Evolutionary conservation across 2,797 vertebrate genomes (phyloP).

Genomic region (Agapornis canus): DNA sequence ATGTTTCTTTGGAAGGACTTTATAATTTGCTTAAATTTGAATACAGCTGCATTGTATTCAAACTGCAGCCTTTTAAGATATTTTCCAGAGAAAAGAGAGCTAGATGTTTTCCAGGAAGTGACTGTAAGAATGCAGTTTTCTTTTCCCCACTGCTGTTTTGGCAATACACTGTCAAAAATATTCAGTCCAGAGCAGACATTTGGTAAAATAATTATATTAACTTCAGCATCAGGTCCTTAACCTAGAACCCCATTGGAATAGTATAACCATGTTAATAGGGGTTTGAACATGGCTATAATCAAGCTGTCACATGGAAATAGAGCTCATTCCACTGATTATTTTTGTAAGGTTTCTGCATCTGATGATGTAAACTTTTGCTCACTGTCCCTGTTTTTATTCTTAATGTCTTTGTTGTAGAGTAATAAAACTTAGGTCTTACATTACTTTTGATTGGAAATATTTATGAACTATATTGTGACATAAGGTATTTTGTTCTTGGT

Average conservation of each 20-base stretch:
- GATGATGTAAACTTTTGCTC: neutral
- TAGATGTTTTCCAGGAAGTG: neutral
- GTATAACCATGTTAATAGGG: neutral
- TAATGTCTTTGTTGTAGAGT: neutral
- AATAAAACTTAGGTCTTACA: neutral
- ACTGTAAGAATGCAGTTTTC: neutral
- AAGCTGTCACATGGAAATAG: fast-evolving
- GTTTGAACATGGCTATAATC: neutral
- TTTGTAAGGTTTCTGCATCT: neutral
- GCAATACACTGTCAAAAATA: neutral
- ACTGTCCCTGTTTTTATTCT: neutral
- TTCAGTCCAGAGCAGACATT: neutral
- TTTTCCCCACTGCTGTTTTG: neutral
- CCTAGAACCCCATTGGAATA: neutral
- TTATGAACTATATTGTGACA: neutral
- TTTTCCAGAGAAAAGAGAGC: neutral
- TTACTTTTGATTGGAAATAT: neutral
- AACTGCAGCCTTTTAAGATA: neutral
- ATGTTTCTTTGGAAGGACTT: neutral
- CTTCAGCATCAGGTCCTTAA: neutral
- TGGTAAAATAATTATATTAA: neutral
- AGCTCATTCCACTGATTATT: neutral
- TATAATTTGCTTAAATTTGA: neutral
- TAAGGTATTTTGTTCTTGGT: neutral
- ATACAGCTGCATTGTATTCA: too few species aligned